A percentile compares a stretch with the other conserved stretches of the same genome.
These are phyloP conservation scores for Anser brachyrhynchus DNA, from an alignment of 2,113 vertebrate species.

Conservation along the genomic window DNA sequence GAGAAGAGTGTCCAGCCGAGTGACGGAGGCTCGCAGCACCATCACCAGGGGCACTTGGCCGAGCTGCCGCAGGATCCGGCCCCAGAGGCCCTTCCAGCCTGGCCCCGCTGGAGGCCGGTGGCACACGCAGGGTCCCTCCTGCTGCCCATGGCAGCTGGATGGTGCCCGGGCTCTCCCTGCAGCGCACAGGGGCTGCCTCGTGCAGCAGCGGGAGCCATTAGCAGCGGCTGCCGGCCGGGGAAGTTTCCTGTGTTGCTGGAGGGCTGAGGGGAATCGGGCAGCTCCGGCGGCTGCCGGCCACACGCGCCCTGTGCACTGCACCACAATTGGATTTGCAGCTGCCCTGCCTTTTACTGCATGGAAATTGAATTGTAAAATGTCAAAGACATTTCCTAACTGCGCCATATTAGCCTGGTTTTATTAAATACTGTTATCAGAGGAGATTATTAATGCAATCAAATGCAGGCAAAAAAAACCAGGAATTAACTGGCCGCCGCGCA, in stretches of 20 bases:
- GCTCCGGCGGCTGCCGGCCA: neutral
- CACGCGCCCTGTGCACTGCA: constrained; percentile 1
- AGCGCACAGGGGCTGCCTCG: neutral
- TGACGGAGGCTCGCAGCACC: neutral
- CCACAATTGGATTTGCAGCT: constrained; percentile 62
- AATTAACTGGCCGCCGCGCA: neutral
- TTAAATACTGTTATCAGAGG: constrained; percentile 66
- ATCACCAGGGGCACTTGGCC: no score
- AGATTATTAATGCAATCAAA: constrained; percentile 67
- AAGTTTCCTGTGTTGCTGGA: neutral
- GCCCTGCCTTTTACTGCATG: constrained; percentile 64
- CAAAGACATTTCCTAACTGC: constrained; percentile 62
- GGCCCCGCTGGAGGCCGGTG: accelerated
- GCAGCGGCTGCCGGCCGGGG: neutral
- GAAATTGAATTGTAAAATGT: constrained; percentile 63
- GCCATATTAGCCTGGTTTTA: constrained; percentile 57
- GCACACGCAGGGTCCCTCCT: accelerated
- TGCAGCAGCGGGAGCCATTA: accelerated
- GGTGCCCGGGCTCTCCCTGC: neutral
- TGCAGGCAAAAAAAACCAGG: neutral
- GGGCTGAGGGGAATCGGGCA: neutral
- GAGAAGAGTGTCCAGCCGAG: accelerated
- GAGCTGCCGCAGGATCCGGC: neutral
- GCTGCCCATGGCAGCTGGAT: no score
- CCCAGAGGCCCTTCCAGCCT: neutral